Conservation (phyloP, 2,888 invertebrate species). For the Shargacucullia verbasci region DNA sequence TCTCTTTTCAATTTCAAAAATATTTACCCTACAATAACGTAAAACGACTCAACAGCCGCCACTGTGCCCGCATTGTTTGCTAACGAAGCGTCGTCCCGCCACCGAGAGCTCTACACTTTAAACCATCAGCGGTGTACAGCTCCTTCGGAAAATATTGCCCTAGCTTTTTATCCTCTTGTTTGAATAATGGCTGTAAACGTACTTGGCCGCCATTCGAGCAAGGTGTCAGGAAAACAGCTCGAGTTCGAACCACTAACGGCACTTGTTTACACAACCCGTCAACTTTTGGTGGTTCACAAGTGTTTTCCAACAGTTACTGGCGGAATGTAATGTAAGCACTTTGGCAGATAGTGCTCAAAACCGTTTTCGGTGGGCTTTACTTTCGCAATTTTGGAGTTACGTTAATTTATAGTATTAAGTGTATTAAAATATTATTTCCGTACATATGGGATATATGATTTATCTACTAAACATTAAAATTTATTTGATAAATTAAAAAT, state of each 20-base stretch:
- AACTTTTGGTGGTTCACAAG: constrained; percentile 81
- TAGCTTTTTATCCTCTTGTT: constrained; percentile 88
- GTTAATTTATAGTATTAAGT: constrained; percentile 5
- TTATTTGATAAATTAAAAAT: too few species aligned
- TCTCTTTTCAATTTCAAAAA: constrained; percentile 2
- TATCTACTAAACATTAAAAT: too few species aligned
- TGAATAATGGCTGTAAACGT: constrained; percentile 88
- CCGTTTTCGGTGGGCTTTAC: constrained; percentile 65
- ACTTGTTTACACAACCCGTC: constrained; percentile 86
- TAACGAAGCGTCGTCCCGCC: constrained; percentile 84
- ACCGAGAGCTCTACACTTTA: constrained; percentile 87
- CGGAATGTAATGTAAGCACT: constrained; percentile 87
- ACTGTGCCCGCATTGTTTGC: constrained; percentile 80
- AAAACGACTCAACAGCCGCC: constrained; percentile 28
- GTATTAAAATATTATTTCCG: constrained; percentile 7
- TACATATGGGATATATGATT: background rate
- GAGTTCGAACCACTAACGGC: constrained; percentile 84
- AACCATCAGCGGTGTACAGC: constrained; percentile 85
- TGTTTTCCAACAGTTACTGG: constrained; percentile 82
- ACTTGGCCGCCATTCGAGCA: constrained; percentile 84
- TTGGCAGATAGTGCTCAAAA: constrained; percentile 72
- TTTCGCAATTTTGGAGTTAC: constrained; percentile 52
- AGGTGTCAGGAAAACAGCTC: constrained; percentile 85
- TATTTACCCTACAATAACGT: constrained; percentile 2
- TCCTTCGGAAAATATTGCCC: constrained; percentile 88